A percentile compares a stretch with the other conserved stretches of the same genome.
Conservation (phyloP, 2,888 invertebrate species). For the Chydorus sphaericus region DNA sequence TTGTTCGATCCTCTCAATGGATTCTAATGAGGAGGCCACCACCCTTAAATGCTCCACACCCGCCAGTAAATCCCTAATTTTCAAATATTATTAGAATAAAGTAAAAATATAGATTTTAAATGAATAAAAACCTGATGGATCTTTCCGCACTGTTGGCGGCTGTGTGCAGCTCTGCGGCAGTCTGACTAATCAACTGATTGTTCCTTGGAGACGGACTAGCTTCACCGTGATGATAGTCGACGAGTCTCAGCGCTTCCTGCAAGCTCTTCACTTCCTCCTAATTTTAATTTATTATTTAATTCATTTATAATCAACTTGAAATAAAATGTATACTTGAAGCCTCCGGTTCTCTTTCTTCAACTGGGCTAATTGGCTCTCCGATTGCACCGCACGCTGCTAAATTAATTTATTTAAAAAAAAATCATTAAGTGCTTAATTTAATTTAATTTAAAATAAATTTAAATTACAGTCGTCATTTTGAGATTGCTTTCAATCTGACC, state of each 20-base stretch:
- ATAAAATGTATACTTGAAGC: not conserved
- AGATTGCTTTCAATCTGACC: conserved; percentile 3
- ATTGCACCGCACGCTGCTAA: conserved; percentile 5
- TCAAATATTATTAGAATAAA: not conserved
- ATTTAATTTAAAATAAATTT: not conserved
- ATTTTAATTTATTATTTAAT: not conserved
- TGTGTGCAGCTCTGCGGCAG: conserved; percentile 3
- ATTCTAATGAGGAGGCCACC: not conserved
- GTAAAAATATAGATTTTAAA: not conserved
- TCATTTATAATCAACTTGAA: not conserved
- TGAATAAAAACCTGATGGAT: not conserved
- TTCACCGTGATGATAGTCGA: not conserved
- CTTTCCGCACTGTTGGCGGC: conserved; percentile 10
- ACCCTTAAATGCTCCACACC: conserved; percentile 8
- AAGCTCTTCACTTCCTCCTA: not conserved
- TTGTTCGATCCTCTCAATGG: conserved; percentile 6
- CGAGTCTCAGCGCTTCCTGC: not conserved
- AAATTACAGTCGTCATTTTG: not conserved
- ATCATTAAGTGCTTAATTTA: not conserved
- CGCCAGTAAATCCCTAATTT: not conserved
- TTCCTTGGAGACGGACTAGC: not conserved
- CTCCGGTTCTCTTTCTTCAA: not conserved
- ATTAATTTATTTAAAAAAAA: not conserved
- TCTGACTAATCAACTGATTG: not conserved
- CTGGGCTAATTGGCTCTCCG: not conserved